Conservation (phyloP, 2,888 invertebrate genomes). For the Zonitis immaculata region DNA sequence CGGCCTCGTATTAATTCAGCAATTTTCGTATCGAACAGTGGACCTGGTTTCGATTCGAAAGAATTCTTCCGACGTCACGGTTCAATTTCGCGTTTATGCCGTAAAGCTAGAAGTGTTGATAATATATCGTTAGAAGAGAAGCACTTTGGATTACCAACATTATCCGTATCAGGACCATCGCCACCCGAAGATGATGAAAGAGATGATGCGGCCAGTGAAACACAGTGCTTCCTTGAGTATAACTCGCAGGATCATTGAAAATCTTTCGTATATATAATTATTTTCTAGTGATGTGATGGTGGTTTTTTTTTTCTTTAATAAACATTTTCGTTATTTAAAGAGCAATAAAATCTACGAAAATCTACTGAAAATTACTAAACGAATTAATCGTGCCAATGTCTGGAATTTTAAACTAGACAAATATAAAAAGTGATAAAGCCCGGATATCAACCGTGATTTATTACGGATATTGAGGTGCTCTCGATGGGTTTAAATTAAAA, state of each 20-base stretch:
- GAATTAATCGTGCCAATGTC: too few relatives aligned
- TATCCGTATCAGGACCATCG: slow-evolving; percentile 75
- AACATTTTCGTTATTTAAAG: too few relatives aligned
- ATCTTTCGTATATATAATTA: too few relatives aligned
- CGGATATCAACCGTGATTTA: too few relatives aligned
- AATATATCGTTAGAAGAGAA: slow-evolving; percentile 58
- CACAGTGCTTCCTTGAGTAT: slow-evolving; percentile 17
- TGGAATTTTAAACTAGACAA: too few relatives aligned
- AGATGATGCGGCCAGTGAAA: slow-evolving; percentile 10
- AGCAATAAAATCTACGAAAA: too few relatives aligned
- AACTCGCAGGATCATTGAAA: neutral
- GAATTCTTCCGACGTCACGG: slow-evolving; percentile 77
- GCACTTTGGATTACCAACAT: slow-evolving; percentile 69
- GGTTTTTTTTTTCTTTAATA: too few relatives aligned
- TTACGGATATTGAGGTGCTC: too few relatives aligned
- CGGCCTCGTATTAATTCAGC: slow-evolving; percentile 81
- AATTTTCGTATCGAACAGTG: slow-evolving; percentile 74
- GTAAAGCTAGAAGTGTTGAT: slow-evolving; percentile 73
- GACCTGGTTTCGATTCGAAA: slow-evolving; percentile 71
- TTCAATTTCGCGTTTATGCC: slow-evolving; percentile 72
- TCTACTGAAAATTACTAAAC: too few relatives aligned
- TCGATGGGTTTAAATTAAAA: too few relatives aligned
- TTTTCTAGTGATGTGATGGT: neutral
- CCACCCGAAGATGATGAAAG: slow-evolving; percentile 64
- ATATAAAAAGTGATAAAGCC: too few relatives aligned